These are phyloP conservation scores for Urocitellus parryii DNA, from an alignment of 2,113 vertebrate species.

Conservation along the genomic window DNA sequence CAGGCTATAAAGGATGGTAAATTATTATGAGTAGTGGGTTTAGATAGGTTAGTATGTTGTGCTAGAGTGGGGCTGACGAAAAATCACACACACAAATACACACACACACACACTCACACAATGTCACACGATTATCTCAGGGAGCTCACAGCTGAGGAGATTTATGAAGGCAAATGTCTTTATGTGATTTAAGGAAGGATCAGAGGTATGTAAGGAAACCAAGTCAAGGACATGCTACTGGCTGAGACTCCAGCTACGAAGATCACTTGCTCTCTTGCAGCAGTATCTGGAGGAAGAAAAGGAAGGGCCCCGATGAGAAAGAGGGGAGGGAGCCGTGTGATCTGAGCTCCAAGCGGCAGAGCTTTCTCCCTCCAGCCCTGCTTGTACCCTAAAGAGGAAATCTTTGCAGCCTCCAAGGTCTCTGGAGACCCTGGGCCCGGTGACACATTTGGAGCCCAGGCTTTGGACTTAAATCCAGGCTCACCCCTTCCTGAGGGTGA, in stretches of 20 bases:
- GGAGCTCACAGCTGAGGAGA: conserved; percentile 46
- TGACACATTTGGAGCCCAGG: not conserved
- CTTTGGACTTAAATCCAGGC: not conserved
- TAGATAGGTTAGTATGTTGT: not conserved
- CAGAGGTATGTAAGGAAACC: conserved; percentile 53
- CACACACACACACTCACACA: too few species aligned
- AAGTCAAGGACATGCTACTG: not conserved
- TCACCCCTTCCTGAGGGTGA: not conserved
- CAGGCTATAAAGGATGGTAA: not conserved
- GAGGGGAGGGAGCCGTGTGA: not conserved
- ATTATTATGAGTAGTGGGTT: not conserved
- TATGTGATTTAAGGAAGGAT: conserved; percentile 55
- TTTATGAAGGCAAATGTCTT: conserved; percentile 63
- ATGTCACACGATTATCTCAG: conserved; percentile 60
- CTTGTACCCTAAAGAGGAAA: not conserved
- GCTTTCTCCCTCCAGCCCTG: not conserved
- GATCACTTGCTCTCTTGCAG: not conserved
- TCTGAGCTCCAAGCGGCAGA: not conserved
- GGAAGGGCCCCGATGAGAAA: not conserved
- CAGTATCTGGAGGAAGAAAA: not conserved
- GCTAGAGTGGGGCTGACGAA: conserved; percentile 11
- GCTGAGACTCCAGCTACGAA: conserved; percentile 20
- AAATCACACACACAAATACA: not conserved
- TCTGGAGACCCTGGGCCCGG: not conserved
- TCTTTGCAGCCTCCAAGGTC: not conserved